Evolutionary conservation across 2,888 invertebrate genomes (phyloP).

Genomic region (Melanchra persicariae): DNA sequence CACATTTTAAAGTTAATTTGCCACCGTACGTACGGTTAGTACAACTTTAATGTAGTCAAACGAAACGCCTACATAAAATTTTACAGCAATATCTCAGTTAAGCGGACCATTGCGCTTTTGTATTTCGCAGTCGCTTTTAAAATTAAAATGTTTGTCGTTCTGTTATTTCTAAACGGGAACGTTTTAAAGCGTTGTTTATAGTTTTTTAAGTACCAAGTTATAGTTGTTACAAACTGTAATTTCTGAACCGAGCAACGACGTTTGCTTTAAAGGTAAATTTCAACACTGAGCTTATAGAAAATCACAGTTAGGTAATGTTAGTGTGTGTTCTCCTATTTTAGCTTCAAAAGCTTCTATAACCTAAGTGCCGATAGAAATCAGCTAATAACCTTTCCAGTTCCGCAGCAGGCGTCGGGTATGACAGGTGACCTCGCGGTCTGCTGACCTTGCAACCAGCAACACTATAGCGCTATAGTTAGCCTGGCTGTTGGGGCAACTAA

Average conservation of each 20-base stretch:
- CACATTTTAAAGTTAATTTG: slow-evolving; percentile 36
- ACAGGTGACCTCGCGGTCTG: slow-evolving; percentile 55
- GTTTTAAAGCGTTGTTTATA: slow-evolving; percentile 22
- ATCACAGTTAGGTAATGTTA: background rate
- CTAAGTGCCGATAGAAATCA: slow-evolving; percentile 46
- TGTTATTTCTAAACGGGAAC: slow-evolving; percentile 5
- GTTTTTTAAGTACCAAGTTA: background rate
- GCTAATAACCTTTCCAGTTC: slow-evolving; percentile 47
- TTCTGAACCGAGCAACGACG: background rate
- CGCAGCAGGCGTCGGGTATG: slow-evolving; percentile 51
- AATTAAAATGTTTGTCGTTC: slow-evolving; percentile 19
- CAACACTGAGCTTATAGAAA: background rate
- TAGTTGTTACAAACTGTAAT: background rate
- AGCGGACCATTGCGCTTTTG: slow-evolving; percentile 41
- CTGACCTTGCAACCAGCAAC: slow-evolving; percentile 50
- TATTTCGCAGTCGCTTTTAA: slow-evolving; percentile 27
- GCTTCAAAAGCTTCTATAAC: slow-evolving; percentile 15
- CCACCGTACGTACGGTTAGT: slow-evolving; percentile 29
- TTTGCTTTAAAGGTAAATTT: background rate
- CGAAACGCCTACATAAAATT: slow-evolving; percentile 61
- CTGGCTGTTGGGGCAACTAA: slow-evolving; percentile 35
- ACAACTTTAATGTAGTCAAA: slow-evolving; percentile 29
- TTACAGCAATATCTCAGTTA: slow-evolving; percentile 57
- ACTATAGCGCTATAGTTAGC: slow-evolving; percentile 28
- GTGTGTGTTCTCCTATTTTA: background rate